phyloP scores from a whole-genome alignment of 2,888 invertebrate species.

The Sussaba pulchella region DNA sequence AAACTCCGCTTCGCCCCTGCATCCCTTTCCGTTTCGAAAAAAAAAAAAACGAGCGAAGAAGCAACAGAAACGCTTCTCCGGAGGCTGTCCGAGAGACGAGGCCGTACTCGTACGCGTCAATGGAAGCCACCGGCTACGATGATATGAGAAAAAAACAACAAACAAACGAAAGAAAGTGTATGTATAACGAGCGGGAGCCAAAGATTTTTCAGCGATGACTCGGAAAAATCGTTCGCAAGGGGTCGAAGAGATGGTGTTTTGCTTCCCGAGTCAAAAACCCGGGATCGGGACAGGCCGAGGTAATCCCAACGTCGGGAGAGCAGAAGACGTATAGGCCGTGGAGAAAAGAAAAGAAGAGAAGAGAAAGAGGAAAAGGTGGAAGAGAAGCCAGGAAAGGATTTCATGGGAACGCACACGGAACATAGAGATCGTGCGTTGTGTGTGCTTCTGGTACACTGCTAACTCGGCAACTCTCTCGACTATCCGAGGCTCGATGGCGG shows the following conservation, averaged over 20 bases:
- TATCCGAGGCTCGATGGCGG: constrained; percentile 11
- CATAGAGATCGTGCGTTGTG: constrained; percentile 31
- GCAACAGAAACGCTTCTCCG: constrained; percentile 4
- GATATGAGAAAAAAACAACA: constrained; percentile 21
- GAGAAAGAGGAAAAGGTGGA: constrained; percentile 29
- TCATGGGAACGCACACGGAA: constrained; percentile 58
- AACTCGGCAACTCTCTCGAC: constrained; percentile 40
- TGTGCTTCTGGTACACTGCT: constrained; percentile 45
- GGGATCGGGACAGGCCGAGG: no score
- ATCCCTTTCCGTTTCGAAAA: background rate
- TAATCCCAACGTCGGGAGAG: no score
- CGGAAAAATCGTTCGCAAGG: constrained; percentile 30
- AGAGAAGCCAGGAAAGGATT: constrained; percentile 30
- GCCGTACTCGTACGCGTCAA: constrained; percentile 1
- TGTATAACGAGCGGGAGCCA: background rate
- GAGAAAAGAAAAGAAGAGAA: constrained; percentile 8
- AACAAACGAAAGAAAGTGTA: constrained; percentile 3
- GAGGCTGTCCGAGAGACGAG: background rate
- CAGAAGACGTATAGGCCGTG: background rate
- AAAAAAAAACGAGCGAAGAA: constrained; percentile 6
- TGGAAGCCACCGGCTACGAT: constrained; percentile 53
- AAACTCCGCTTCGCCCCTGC: background rate
- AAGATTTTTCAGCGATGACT: constrained; percentile 34
- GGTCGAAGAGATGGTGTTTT: constrained; percentile 20
- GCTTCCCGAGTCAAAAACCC: background rate